Conservation (phyloP, 2,797 vertebrate species). For the Hippocampus kuda region DNA sequence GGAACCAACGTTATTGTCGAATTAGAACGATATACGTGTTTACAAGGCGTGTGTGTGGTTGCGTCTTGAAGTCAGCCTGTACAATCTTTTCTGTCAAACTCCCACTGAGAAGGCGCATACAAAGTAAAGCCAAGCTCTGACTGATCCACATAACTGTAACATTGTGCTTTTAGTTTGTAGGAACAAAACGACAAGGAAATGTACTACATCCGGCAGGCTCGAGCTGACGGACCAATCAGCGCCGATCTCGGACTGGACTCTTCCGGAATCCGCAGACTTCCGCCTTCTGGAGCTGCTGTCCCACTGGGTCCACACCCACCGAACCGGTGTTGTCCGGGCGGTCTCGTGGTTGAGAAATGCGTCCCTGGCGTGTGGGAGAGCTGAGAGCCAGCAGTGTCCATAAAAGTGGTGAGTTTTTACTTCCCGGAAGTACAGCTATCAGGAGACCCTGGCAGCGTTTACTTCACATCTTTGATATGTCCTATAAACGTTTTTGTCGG, state of each 20-base stretch:
- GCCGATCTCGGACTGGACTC: background rate
- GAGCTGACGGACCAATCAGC: background rate
- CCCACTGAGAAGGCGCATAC: background rate
- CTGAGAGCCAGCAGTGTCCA: slow-evolving; percentile 42
- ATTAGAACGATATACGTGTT: background rate
- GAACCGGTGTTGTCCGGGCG: background rate
- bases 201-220: slow-evolving; percentile 15
- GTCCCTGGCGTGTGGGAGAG: slow-evolving; percentile 42
- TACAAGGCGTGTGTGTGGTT: slow-evolving; percentile 11
- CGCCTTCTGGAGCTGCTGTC: slow-evolving; percentile 11
- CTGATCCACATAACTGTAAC: background rate
- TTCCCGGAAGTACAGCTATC: background rate
- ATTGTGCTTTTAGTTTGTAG: slow-evolving; percentile 44
- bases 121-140: background rate
- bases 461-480: background rate
- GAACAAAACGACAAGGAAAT: rapidly evolving
- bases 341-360: slow-evolving; percentile 51
- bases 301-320: background rate
- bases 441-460: background rate
- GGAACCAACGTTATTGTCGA: background rate
- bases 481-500: too few species aligned
- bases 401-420: slow-evolving; percentile 48
- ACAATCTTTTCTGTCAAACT: background rate
- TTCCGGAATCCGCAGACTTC: slow-evolving; percentile 6
- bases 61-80: slow-evolving; percentile 35